Conservation (phyloP, 2,888 invertebrate genomes). For the Sminthurides aquaticus region DNA sequence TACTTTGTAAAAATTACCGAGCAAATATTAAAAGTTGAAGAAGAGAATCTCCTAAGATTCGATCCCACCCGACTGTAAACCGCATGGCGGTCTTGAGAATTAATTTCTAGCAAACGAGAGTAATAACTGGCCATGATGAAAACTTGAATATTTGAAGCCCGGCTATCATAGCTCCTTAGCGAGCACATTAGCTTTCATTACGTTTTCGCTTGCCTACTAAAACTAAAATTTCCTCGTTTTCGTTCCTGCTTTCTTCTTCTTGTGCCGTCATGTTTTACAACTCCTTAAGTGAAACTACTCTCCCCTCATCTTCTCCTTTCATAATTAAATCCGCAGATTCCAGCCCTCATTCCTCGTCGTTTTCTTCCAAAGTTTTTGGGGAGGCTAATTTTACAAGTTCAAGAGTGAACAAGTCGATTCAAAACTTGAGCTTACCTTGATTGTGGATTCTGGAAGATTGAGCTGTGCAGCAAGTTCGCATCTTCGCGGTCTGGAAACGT, state of each 20-base stretch:
- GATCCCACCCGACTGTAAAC: background rate
- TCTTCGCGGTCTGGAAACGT: constrained; percentile 87
- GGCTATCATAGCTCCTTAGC: constrained; percentile 30
- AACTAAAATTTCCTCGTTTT: too few relatives aligned
- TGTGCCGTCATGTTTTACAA: too few relatives aligned
- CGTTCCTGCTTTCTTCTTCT: too few relatives aligned
- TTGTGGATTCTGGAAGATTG: constrained; percentile 91
- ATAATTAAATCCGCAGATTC: too few relatives aligned
- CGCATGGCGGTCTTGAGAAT: background rate
- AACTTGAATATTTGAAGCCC: constrained; percentile 32
- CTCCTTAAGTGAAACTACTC: too few relatives aligned
- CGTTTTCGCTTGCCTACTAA: too few relatives aligned
- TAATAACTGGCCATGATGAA: constrained; percentile 22
- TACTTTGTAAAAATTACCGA: background rate
- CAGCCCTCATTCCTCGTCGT: too few relatives aligned
- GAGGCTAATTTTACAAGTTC: too few relatives aligned
- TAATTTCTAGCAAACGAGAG: background rate
- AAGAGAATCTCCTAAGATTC: background rate
- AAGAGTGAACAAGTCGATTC: too few relatives aligned
- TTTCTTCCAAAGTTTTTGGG: too few relatives aligned
- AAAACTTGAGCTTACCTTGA: too few relatives aligned
- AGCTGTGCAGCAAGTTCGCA: constrained; percentile 90
- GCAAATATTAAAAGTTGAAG: background rate
- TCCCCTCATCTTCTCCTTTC: too few relatives aligned
- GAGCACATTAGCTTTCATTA: constrained; percentile 39